phyloP scores from a whole-genome alignment of 2,113 vertebrate species.

The Gnathonemus longibarbis region DNA sequence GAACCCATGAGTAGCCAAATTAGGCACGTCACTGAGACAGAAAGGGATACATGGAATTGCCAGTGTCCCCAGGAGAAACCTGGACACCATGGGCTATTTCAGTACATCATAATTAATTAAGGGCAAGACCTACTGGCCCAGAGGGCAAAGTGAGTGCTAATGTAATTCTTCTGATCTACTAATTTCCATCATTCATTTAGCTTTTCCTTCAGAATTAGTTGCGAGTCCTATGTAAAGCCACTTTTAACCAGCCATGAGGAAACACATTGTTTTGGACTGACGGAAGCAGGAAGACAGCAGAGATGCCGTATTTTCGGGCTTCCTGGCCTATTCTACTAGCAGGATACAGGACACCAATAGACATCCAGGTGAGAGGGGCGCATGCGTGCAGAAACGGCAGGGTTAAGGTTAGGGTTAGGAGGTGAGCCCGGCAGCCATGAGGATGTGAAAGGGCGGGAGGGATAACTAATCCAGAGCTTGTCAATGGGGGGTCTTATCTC shows the following conservation, averaged over 20 bases:
- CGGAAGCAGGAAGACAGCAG: not conserved
- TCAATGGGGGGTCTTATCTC: not conserved
- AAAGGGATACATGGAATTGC: not conserved
- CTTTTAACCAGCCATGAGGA: not conserved
- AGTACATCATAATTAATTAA: not conserved
- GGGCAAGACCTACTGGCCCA: not conserved
- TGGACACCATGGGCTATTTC: not conserved
- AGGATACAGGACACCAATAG: not conserved
- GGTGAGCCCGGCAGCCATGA: not conserved
- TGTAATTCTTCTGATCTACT: not conserved
- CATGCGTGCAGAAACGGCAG: not conserved
- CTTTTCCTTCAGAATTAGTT: not conserved
- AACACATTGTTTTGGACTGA: constrained; percentile 1
- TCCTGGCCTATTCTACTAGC: not conserved
- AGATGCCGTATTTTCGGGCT: not conserved
- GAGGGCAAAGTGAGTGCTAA: not conserved
- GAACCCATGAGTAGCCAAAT: not conserved
- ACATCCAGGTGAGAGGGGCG: not conserved
- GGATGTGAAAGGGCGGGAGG: not conserved
- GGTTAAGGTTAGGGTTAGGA: no score
- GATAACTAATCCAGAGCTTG: not conserved
- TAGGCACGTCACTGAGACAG: not conserved
- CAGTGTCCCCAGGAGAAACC: not conserved
- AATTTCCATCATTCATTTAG: not conserved
- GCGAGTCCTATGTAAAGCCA: not conserved